phyloP scores from a whole-genome alignment of 2,888 invertebrate genomes.

The Actias luna region DNA sequence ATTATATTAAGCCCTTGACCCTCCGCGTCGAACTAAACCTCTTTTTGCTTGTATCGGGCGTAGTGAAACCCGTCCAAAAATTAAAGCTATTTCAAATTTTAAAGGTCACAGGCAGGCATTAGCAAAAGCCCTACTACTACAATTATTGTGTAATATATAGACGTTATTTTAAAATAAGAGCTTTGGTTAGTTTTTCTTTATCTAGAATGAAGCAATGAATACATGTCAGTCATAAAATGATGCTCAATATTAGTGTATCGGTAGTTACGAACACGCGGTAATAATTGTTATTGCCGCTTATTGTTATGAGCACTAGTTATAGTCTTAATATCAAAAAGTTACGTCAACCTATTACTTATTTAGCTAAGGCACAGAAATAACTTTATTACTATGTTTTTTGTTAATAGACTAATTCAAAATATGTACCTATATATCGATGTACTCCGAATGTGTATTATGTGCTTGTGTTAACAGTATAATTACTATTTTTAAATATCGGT shows the following conservation, averaged over 20 bases:
- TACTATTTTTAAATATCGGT: too few relatives aligned
- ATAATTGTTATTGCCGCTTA: not conserved
- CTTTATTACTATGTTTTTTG: not conserved
- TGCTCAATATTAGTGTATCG: not conserved
- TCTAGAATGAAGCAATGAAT: not conserved
- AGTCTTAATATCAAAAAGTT: not conserved
- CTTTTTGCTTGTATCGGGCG: too few relatives aligned
- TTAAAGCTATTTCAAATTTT: too few relatives aligned
- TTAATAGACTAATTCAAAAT: not conserved
- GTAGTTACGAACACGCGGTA: not conserved
- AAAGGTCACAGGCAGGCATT: too few relatives aligned
- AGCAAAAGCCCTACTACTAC: too few relatives aligned
- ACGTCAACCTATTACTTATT: not conserved
- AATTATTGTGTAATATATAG: too few relatives aligned
- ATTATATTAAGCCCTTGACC: too few relatives aligned
- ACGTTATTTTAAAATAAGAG: not conserved
- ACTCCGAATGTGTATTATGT: not conserved
- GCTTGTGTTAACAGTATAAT: not conserved
- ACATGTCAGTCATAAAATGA: conserved; percentile 4
- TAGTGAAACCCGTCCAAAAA: too few relatives aligned
- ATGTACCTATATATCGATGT: not conserved
- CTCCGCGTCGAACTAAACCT: too few relatives aligned
- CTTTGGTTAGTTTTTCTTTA: not conserved
- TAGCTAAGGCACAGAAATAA: not conserved
- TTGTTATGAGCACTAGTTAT: not conserved